These are phyloP conservation scores for Scolopax bukidnonensis DNA, from an alignment of 2,797 vertebrate species.

Conservation along the genomic window DNA sequence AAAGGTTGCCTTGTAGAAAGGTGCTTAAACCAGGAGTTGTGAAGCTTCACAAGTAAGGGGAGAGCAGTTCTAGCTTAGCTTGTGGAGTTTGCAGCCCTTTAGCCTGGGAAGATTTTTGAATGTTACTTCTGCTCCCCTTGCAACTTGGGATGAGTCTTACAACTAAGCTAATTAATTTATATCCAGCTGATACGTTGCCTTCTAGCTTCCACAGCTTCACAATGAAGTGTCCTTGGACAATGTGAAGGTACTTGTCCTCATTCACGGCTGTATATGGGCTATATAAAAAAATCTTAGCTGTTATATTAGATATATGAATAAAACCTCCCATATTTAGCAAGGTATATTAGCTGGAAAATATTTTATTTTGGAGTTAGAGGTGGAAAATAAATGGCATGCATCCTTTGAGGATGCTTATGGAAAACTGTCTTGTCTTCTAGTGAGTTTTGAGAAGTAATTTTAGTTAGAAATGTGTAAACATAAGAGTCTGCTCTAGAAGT, in stretches of 20 bases:
- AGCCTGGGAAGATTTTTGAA: not conserved
- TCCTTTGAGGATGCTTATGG: not conserved
- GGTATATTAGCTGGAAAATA: slow-evolving; percentile 49
- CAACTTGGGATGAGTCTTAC: not conserved
- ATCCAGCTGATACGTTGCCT: not conserved
- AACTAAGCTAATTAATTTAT: not conserved
- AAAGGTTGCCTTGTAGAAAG: not conserved
- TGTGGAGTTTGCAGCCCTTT: not conserved
- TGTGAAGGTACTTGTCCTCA: not conserved
- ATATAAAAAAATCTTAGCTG: not conserved
- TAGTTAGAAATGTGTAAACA: not conserved
- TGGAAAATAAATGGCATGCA: slow-evolving; percentile 11
- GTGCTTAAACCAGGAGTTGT: not conserved
- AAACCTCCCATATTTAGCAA: not conserved
- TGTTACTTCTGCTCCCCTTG: not conserved
- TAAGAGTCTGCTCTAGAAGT: not conserved
- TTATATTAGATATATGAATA: not conserved
- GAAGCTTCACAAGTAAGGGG: not conserved
- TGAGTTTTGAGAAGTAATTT: not conserved
- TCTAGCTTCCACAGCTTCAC: not conserved
- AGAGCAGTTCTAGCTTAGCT: not conserved
- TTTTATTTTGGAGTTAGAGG: slow-evolving; percentile 23
- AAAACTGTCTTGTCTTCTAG: not conserved
- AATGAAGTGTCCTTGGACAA: not conserved
- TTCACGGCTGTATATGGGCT: not conserved